These are phyloP conservation scores for Nomada hirtipes DNA, from an alignment of 2,888 invertebrate species.

Conservation along the genomic window DNA sequence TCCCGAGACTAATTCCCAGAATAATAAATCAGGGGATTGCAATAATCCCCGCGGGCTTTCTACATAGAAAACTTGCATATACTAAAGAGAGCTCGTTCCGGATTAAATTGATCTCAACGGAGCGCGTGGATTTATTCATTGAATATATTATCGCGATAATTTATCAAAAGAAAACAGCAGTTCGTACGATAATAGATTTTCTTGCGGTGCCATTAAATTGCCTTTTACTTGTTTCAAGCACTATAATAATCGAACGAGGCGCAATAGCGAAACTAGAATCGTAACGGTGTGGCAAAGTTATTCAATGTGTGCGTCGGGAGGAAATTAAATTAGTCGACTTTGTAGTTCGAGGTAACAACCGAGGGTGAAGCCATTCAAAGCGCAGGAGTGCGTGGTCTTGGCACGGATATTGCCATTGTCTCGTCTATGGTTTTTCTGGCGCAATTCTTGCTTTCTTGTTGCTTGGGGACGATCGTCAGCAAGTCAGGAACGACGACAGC, in stretches of 20 bases:
- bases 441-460: conserved; percentile 95
- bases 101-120: too few relatives aligned
- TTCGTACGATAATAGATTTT: too few relatives aligned
- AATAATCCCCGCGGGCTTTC: background rate
- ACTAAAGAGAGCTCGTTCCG: too few relatives aligned
- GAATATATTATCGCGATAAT: too few relatives aligned
- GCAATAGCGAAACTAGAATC: background rate
- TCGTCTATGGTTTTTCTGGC: conserved; percentile 98
- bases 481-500: conserved; percentile 94
- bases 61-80: background rate
- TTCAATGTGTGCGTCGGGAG: background rate
- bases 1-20: background rate
- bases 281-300: too few relatives aligned
- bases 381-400: conserved; percentile 92
- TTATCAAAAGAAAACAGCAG: too few relatives aligned
- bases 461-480: conserved; percentile 93
- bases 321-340: conserved; percentile 61
- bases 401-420: conserved; percentile 97
- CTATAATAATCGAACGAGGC: conserved; percentile 1
- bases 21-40: background rate
- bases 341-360: conserved; percentile 87
- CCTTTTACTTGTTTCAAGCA: background rate
- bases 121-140: too few relatives aligned
- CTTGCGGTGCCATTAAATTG: background rate
- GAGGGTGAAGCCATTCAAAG: conserved; percentile 86